Base-by-base conservation (phyloP, 2,888 invertebrate genomes). In the Dexiosoma caninum region DNA sequence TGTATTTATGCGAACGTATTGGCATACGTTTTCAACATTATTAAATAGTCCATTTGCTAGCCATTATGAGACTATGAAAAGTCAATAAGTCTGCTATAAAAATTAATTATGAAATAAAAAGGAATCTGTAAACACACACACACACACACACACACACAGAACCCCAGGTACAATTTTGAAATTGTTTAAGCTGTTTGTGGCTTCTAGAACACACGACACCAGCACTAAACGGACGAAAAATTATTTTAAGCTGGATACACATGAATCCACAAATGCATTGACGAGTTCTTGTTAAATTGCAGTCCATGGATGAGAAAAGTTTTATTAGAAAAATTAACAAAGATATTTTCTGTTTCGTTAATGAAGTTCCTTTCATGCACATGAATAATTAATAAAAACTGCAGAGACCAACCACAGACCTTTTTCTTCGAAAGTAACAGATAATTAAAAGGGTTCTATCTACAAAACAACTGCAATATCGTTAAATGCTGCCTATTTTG, bases 1-100 rank as follows among this genome's bases (percentile, higher is more conserved):
- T 14, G 23, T 10, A n/a, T 42, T 7, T 23, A 40, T 59, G 23
- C 21, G 37, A 14, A 14, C 12, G 3, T 60, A 35, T 32, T 7
- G 59, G 49, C 53, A 66, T 71, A 51, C 66, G 59, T 76, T 71
- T 75, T 42, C 72, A 79, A 59, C 67, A 55, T 76, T 76, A 81
- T 67, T 75, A 70, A 80, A 76, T 76, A 77, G 81, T 69, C 77
- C 57, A 77, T 77, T 81, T 81, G 69, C 19, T 57, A 72, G 44
- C 64, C 77, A 74, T 69, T 77, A 69, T 69, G 57, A n/a, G n/a
- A 74, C 77, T 77, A 64, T 72, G 72, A 74, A 72, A 74, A 77
- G 81, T 77, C 72, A 72, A 77, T 81, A 81, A 77, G 44, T 77
- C 76, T 70, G 72, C 77, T 53, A 74, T 77, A 72, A 81, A 81